Evolutionary conservation across 2,797 vertebrate genomes (phyloP).

Genomic region (Epinephelus awoara): DNA sequence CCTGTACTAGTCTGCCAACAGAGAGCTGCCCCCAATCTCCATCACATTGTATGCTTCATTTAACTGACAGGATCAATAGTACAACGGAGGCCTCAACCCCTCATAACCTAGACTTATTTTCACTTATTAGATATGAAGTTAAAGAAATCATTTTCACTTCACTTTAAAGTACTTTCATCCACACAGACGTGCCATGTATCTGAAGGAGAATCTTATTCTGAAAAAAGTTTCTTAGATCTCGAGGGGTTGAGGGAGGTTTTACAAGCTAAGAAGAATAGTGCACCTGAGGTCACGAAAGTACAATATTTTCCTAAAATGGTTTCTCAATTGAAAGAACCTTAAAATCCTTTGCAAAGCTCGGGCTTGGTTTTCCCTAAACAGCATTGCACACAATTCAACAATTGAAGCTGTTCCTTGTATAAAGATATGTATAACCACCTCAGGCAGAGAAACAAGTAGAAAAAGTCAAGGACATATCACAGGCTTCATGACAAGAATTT

Average conservation of each 20-base stretch:
- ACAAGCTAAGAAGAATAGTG: slow-evolving; percentile 36
- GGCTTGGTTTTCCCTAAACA: slow-evolving; percentile 31
- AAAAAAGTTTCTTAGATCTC: slow-evolving; percentile 47
- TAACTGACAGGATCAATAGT: slow-evolving; percentile 34
- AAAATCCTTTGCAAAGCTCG: slow-evolving; percentile 15
- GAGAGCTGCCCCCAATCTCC: slow-evolving; percentile 48
- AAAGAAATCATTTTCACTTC: slow-evolving; percentile 28
- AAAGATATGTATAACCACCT: slow-evolving; percentile 25
- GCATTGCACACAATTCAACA: slow-evolving; percentile 15
- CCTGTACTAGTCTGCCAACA: slow-evolving; percentile 7
- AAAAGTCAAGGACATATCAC: slow-evolving; percentile 67
- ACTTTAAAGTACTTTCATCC: slow-evolving; percentile 42
- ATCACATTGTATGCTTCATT: slow-evolving; percentile 58
- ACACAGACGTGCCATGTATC: slow-evolving; percentile 28
- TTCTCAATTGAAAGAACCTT: slow-evolving; percentile 39
- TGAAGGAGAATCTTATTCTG: slow-evolving; percentile 25
- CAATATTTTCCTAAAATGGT: slow-evolving; percentile 36
- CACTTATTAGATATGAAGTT: slow-evolving; percentile 28
- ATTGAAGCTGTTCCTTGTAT: slow-evolving; percentile 18
- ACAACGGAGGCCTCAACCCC: slow-evolving; percentile 21
- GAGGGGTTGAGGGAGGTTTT: slow-evolving; percentile 37
- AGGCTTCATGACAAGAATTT: slow-evolving; percentile 85
- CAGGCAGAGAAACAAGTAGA: slow-evolving; percentile 47
- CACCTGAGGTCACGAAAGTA: slow-evolving; percentile 53
- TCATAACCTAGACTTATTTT: slow-evolving; percentile 30